phyloP scores from a whole-genome alignment of 2,113 vertebrate genomes.

The Thermophis baileyi region DNA sequence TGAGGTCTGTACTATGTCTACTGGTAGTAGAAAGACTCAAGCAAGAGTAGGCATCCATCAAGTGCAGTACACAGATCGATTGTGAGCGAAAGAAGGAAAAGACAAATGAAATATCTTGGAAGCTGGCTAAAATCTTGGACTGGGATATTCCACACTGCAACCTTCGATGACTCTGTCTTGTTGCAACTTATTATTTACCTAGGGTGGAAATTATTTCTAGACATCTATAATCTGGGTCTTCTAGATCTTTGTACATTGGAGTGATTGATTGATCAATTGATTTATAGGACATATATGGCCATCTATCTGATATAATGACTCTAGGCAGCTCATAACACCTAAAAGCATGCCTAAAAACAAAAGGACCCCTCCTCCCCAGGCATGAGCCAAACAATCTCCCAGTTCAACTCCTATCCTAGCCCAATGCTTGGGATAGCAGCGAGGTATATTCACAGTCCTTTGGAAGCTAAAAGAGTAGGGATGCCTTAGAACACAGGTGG shows the following conservation, averaged over 20 bases:
- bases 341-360: neutral
- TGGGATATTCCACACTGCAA: neutral
- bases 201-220: neutral
- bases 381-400: neutral
- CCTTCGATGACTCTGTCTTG: neutral
- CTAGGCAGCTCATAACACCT: neutral
- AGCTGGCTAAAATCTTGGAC: neutral
- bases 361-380: neutral
- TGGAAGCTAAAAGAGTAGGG: neutral
- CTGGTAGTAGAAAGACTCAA: neutral
- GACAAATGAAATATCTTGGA: neutral
- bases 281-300: neutral
- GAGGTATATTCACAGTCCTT: neutral
- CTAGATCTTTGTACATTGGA: neutral
- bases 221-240: neutral
- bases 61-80: neutral
- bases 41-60: neutral
- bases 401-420: neutral
- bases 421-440: neutral
- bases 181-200: neutral
- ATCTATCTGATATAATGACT: neutral
- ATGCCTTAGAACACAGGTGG: neutral
- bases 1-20: neutral
- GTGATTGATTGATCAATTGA: neutral
- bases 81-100: neutral